These are phyloP conservation scores for Tipula vernalis DNA, from an alignment of 2,888 invertebrate genomes.

Conservation along the genomic window DNA sequence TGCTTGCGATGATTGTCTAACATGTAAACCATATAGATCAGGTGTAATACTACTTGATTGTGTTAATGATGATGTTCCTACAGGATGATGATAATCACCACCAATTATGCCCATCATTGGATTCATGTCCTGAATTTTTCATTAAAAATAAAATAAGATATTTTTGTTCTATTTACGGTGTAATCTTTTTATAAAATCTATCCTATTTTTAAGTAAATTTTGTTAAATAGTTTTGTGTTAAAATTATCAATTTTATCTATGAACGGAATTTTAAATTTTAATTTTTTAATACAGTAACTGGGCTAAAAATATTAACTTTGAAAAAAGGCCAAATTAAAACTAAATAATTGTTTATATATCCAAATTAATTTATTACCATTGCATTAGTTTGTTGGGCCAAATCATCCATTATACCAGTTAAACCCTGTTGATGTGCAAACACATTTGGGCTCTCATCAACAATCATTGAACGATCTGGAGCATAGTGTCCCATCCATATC, in stretches of 20 bases:
- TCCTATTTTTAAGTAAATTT: neutral
- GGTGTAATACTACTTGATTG: constrained; percentile 15
- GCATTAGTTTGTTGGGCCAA: constrained; percentile 37
- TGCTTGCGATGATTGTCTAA: constrained; percentile 23
- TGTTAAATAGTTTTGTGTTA: neutral
- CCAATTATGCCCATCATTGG: constrained; percentile 37
- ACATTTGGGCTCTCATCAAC: constrained; percentile 31
- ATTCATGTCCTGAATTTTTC: constrained; percentile 31
- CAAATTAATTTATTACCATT: constrained; percentile 32
- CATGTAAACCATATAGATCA: constrained; percentile 15
- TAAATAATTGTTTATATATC: neutral
- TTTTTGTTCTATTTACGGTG: neutral
- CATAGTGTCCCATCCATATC: constrained; percentile 53
- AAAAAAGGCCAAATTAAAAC: neutral
- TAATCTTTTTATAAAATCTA: neutral
- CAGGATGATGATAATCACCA: constrained; percentile 34
- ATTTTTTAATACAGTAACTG: constrained; percentile 12
- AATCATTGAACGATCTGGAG: constrained; percentile 30
- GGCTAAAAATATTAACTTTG: neutral
- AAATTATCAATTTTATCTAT: neutral
- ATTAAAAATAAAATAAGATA: constrained; percentile 10
- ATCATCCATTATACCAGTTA: constrained; percentile 41
- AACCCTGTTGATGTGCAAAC: constrained; percentile 37
- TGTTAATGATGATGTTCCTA: constrained; percentile 20
- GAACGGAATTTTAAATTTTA: constrained; percentile 10